Base-by-base conservation (phyloP, 2,797 vertebrate genomes). In the Clarias fuscus region DNA sequence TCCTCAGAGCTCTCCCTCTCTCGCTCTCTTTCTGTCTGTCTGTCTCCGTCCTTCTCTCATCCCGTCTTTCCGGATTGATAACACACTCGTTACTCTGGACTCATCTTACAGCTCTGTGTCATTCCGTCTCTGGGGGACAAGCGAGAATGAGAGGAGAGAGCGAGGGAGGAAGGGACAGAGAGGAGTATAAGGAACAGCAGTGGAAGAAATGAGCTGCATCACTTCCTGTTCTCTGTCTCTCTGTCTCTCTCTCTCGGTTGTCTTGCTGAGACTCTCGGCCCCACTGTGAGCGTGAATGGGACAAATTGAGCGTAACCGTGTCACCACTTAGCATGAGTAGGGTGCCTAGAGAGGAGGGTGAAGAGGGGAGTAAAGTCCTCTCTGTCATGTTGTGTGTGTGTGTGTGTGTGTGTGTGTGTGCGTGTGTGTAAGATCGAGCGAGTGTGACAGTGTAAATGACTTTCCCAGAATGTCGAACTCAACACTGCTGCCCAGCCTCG, bases 271-370 rank as follows among this genome's bases (percentile, higher is more conserved):
- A 94, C 94, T 91, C 93, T 87, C 93, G 93, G 93, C 94, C 94
- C 94, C 94, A 95, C 94, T 93, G 94, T 93, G 95, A 93, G 92
- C 84, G 88, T 95, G 95, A 96, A 96, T 94, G 92, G 95, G 93
- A 95, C 94, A 95, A 96, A 96, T 96, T 95, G 95, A 95, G 93
- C 94, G 92, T 93, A 95, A 95, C 94, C 93, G 93, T 95, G 94
- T 95, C 92, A 93, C 93, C 94, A 95, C 94, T 95, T 95, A 95
- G 94, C 93, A 94, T 95, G 93, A 94, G 92, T 93, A 92, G 92
- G 90, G 88, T 75, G 90, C 91, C 91, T 92, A 94, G 94, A 94
- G 93, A 91, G 92, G 93, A 93, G 93, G 93, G 94, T 93, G 93
- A 93, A 93, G 92, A 92, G 91, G 90, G 91, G 90, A 89, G 90